Base-by-base conservation (phyloP, 2,888 invertebrate species). In the Acrobasis suavella region DNA sequence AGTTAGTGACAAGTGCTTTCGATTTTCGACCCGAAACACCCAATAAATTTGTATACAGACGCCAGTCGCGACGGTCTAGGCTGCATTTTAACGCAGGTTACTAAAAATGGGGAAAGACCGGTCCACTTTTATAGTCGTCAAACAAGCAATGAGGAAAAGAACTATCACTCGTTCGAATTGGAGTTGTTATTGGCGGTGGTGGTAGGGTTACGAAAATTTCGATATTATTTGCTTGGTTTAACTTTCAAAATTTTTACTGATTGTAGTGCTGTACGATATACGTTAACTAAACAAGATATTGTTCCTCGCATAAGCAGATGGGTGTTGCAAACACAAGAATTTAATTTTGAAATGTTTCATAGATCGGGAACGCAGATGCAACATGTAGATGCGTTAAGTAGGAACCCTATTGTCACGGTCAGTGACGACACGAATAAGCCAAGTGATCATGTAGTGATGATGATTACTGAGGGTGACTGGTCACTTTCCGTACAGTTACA, bases 401-500 rank as follows among this genome's bases (percentile, higher is more conserved):
- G 60, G 15, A 60, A 60, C 51, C 60, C 60, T 37, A 10, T 60
- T 38, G 5, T 9, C 16, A 16, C 50, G n/a, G 39, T 7, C 16
- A 9, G 15, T 9, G 10, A 50, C 5, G 16, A 10, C 15, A 16
- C 50, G 2, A 16, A 16, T 50, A 9, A 1, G 16, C 16, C 1
- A 16, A 15, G 7, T 5, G 15, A 16, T 2, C 16, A 50, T 16
- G 8, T 15, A 9, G 50, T 50, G 16, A 50, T 69, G 63, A 65
- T 67, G 0, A 70, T 72, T 17, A 68, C 68, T 0, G 69, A 70
- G 50, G 67, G 65, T 8, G 71, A 75, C 42, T 72, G 70, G 73
- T 52, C 72, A n/a, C 60, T 72, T 1, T 65, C 71, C 0, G 71
- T 73, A 0, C 72, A 75, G 52, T 3, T 69, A 10, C 72, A 75